These are phyloP conservation scores for Oceanites oceanicus DNA, from an alignment of 2,113 vertebrate genomes.

Conservation along the genomic window DNA sequence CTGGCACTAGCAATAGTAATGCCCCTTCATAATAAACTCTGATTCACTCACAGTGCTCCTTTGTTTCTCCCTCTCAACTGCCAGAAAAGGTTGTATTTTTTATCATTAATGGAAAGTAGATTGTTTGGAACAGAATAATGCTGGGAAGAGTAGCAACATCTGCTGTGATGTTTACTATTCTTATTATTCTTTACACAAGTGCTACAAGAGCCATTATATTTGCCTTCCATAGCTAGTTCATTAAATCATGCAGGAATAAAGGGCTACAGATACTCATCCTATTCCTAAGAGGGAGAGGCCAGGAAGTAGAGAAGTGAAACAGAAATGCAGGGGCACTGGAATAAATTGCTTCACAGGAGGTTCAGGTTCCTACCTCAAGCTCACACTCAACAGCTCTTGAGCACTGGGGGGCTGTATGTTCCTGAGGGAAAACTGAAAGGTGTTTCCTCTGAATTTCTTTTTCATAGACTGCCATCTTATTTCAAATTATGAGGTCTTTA, in stretches of 20 bases:
- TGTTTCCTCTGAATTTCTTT: neutral
- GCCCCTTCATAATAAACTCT: neutral
- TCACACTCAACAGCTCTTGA: neutral
- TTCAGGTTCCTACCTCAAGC: neutral
- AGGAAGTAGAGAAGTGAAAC: neutral
- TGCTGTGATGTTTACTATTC: conserved; percentile 2
- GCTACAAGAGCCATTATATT: neutral
- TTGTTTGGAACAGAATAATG: conserved; percentile 13
- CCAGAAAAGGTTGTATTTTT: conserved; percentile 7
- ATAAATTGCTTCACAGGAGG: neutral
- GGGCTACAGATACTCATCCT: neutral
- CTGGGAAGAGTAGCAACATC: conserved; percentile 3
- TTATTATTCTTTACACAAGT: neutral
- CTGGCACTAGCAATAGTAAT: neutral
- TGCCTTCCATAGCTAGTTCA: neutral
- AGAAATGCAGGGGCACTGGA: neutral
- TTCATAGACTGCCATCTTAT: neutral
- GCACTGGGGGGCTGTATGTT: neutral
- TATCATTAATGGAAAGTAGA: conserved; percentile 17
- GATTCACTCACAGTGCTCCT: neutral
- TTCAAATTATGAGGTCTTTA: neutral
- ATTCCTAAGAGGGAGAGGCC: neutral
- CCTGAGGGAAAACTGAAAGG: neutral
- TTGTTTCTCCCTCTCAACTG: neutral
- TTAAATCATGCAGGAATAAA: neutral